Evolutionary conservation across 2,797 vertebrate species (phyloP).

Genomic region (Trachurus trachurus): DNA sequence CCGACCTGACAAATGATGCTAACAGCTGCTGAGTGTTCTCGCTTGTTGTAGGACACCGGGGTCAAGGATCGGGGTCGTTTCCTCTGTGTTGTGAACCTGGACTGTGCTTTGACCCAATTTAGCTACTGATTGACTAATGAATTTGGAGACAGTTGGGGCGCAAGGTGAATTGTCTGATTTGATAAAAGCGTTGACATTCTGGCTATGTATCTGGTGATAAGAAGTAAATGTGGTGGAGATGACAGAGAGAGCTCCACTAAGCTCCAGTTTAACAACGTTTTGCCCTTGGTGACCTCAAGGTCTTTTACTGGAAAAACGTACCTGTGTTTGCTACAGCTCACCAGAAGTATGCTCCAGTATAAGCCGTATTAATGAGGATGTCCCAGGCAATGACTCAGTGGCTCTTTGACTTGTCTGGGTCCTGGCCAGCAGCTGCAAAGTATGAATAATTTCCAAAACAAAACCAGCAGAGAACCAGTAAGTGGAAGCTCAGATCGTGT

Average conservation of each 20-base stretch:
- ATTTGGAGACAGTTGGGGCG: not conserved
- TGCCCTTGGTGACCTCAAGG: not conserved
- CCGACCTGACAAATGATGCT: slow-evolving; percentile 58
- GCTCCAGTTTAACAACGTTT: too few relatives aligned
- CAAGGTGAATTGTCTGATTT: not conserved
- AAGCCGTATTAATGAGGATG: too few relatives aligned
- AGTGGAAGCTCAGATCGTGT: not conserved
- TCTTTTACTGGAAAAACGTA: not conserved
- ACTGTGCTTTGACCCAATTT: slow-evolving; percentile 36
- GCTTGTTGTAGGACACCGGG: slow-evolving; percentile 46
- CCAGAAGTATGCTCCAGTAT: too few relatives aligned
- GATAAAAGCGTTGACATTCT: not conserved
- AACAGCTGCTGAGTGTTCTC: slow-evolving; percentile 66
- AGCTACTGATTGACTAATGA: slow-evolving; percentile 34
- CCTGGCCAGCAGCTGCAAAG: not conserved
- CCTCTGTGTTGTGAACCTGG: slow-evolving; percentile 34
- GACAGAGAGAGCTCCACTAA: not conserved
- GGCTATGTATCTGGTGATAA: not conserved
- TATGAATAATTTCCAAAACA: not conserved
- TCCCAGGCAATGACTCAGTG: not conserved
- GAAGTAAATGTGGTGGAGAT: not conserved
- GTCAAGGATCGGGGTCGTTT: slow-evolving; percentile 58
- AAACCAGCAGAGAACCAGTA: not conserved
- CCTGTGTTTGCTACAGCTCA: slow-evolving; percentile 5
- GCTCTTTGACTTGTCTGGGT: not conserved